phyloP scores from a whole-genome alignment of 2,888 invertebrate genomes.

The Gryllus longicercus region DNA sequence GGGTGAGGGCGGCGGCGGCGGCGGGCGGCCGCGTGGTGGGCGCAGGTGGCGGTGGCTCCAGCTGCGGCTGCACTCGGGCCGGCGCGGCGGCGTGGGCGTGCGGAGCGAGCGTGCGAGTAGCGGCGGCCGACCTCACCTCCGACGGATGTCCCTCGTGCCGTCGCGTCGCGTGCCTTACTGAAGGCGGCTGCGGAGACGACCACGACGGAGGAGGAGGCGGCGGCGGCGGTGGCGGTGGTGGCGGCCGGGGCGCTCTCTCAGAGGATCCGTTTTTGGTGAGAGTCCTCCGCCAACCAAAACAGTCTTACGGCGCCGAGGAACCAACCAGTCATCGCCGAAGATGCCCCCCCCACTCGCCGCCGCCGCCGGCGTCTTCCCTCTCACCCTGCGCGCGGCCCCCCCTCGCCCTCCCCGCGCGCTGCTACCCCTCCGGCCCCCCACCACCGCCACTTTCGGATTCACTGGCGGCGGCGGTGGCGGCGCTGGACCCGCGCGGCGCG shows the following conservation, averaged over 20 bases:
- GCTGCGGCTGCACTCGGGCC: background rate
- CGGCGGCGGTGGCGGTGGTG: background rate
- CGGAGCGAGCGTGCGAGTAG: background rate
- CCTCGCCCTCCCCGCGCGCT: background rate
- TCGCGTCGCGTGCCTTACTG: conserved; percentile 2
- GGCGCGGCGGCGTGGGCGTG: background rate
- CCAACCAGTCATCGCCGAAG: conserved; percentile 26
- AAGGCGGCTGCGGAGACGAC: background rate
- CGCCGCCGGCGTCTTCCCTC: background rate
- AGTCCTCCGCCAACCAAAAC: background rate
- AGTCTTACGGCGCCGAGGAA: background rate
- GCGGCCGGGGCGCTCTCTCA: background rate
- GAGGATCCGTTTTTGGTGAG: conserved; percentile 4
- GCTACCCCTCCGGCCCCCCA: background rate
- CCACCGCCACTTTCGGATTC: conserved; percentile 8
- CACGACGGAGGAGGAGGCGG: background rate
- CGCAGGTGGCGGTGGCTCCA: background rate
- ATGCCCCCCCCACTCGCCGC: conserved; percentile 19
- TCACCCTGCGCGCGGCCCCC: background rate
- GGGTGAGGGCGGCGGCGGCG: background rate
- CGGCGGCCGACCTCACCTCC: background rate
- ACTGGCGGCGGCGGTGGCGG: background rate
- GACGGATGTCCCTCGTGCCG: background rate
- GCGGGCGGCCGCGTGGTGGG: too few species aligned
- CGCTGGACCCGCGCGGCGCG: background rate